Percentiles rank a stretch among this genome's conserved stretches.
Evolutionary conservation across 2,113 vertebrate genomes (phyloP).

Genomic region (Hemibagrus wyckioides): DNA sequence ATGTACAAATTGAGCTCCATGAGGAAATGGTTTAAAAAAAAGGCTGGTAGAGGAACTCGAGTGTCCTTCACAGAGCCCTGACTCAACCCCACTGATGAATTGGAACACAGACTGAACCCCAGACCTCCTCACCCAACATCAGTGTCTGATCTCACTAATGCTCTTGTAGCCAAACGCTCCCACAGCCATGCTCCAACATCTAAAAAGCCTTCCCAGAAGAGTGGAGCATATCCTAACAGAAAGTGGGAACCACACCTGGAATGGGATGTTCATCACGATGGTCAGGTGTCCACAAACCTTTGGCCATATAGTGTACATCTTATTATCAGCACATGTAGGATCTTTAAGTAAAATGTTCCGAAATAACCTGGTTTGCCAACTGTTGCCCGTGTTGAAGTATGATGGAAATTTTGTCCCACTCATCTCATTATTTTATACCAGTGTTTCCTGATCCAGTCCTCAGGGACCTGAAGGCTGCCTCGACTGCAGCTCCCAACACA

Average conservation of each 20-base stretch:
- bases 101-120: neutral
- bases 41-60: no score
- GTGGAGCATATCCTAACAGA: neutral
- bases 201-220: neutral
- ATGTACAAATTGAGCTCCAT: no score
- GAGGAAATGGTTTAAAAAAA: no score
- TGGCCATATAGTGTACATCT: neutral
- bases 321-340: neutral
- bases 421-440: constrained; percentile 34
- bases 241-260: neutral
- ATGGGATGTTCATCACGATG: neutral
- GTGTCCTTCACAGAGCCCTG: no score
- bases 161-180: neutral
- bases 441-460: neutral
- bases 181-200: neutral
- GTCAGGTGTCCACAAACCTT: neutral
- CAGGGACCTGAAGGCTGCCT: neutral
- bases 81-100: neutral
- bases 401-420: constrained; percentile 11
- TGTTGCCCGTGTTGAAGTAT: neutral
- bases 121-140: neutral
- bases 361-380: constrained; percentile 14
- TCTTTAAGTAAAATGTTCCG: neutral
- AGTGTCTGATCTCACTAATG: no score
- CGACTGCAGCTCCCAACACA: neutral